Conservation (phyloP, 2,113 vertebrate genomes). For the Vimba vimba region DNA sequence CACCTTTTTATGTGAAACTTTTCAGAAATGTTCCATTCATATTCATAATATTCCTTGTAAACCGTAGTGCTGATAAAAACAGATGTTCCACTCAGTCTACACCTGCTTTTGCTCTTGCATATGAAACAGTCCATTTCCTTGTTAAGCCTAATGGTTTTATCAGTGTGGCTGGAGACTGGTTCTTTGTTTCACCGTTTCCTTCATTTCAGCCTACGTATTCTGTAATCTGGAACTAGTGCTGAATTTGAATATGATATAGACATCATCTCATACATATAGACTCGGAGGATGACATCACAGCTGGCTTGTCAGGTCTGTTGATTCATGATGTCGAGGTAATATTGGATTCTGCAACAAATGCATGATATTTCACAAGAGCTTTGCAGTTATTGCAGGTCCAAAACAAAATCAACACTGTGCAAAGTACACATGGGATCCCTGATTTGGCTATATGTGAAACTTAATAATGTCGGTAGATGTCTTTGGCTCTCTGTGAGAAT, state of each 20-base stretch:
- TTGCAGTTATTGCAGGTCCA: background rate
- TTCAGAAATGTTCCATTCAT: slow-evolving; percentile 38
- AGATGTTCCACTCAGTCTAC: slow-evolving; percentile 48
- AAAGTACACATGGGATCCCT: background rate
- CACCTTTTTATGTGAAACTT: background rate
- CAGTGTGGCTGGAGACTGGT: background rate
- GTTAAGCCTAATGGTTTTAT: slow-evolving; percentile 50
- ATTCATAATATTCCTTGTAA: slow-evolving; percentile 30
- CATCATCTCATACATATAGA: slow-evolving; percentile 28
- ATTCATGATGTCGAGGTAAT: slow-evolving; percentile 11
- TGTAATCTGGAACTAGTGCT: background rate
- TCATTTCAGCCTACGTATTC: background rate
- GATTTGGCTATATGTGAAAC: slow-evolving; percentile 2
- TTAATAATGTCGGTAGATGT: background rate
- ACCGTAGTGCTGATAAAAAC: slow-evolving; percentile 36
- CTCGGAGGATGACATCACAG: slow-evolving; percentile 32
- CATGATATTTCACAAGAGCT: slow-evolving; percentile 13
- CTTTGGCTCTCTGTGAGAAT: slow-evolving; percentile 10
- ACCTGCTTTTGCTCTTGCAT: slow-evolving; percentile 39
- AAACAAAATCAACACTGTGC: slow-evolving; percentile 15
- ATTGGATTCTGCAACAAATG: slow-evolving; percentile 14
- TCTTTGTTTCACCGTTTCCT: slow-evolving; percentile 19
- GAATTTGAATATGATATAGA: slow-evolving; percentile 27
- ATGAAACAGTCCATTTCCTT: slow-evolving; percentile 48
- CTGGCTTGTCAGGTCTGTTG: slow-evolving; percentile 14